Base-by-base conservation (phyloP, 2,113 vertebrate species). In the Ctenodactylus gundi region DNA sequence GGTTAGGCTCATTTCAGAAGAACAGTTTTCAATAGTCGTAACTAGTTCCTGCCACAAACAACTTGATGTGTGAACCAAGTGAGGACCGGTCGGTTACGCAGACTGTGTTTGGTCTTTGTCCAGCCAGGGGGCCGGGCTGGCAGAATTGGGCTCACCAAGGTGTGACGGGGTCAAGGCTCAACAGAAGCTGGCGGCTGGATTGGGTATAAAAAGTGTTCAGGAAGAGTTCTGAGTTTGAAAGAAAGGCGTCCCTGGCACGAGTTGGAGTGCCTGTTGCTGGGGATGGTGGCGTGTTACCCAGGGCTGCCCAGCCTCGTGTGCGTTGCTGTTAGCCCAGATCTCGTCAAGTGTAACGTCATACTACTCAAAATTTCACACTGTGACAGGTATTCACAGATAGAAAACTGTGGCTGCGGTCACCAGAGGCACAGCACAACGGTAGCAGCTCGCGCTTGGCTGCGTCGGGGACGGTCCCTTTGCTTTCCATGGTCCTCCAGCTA, bases 41-140 rank as follows among this genome's bases (percentile, higher is more conserved):
- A 96, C 91, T 96, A 85, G 96, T 95, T 97, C 95, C 80, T 93
- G 49, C 83, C 81, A 55, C 82, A 96, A 95, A 94, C 93, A 90
- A 81, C 93, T 87, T 95, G 88, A 86, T 91, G 23, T 68, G 90
- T 88, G 78, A 88, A 34, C 60, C 55, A 85, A 93, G n/a, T n/a
- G n/a, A n/a, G n/a, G n/a, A n/a, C n/a, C n/a, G n/a, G n/a, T n/a
- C n/a, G n/a, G n/a, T n/a, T n/a, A n/a, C n/a, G n/a, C n/a, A n/a
- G n/a, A n/a, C n/a, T n/a, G n/a, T n/a, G n/a, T n/a, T n/a, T n/a
- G 34, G 92, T 81, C 82, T 96, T 93, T 72, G 53, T 93, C n/a
- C 58, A 60, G 93, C 90, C 21, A 64, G 46, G 83, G 57, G 81
- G 46, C 65, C 77, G 34, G n/a, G 81, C 89, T 81, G 91, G 85